Evolutionary conservation across 2,888 invertebrate species (phyloP).

Genomic region (Blastobasis lacticolella): DNA sequence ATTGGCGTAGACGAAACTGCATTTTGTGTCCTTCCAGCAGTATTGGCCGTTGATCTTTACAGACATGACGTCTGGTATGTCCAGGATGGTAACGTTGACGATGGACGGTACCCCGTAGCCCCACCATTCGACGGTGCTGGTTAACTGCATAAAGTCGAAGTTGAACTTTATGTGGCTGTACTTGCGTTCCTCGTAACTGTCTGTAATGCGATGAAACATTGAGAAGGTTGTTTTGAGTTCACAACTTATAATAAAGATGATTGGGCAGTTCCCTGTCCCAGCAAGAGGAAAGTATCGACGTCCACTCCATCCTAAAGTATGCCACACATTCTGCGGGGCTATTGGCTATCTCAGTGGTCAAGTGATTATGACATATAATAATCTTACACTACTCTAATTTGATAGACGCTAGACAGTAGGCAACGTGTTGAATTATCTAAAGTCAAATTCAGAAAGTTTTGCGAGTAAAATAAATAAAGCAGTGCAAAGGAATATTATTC

Average conservation of each 20-base stretch:
- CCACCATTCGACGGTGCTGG: constrained; percentile 55
- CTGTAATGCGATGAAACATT: constrained; percentile 39
- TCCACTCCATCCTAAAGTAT: no score
- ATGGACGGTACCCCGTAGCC: constrained; percentile 59
- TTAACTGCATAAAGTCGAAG: constrained; percentile 35
- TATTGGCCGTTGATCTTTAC: constrained; percentile 38
- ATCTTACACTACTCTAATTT: no score
- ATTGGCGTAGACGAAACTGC: constrained; percentile 36
- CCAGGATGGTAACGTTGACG: constrained; percentile 38
- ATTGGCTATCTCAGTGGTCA: no score
- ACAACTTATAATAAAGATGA: neutral
- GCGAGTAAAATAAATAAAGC: no score
- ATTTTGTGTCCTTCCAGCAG: constrained; percentile 26
- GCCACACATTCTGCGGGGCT: no score
- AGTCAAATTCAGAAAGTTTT: no score
- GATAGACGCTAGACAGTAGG: no score
- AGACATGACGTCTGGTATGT: constrained; percentile 33
- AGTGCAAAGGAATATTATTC: no score
- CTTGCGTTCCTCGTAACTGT: constrained; percentile 73
- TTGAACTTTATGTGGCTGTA: constrained; percentile 72
- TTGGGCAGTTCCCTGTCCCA: no score
- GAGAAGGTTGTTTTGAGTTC: neutral
- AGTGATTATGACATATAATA: no score
- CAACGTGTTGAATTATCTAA: no score
- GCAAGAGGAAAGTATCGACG: no score